Base-by-base conservation (phyloP, 2,797 vertebrate species). In the Anguilla pacifica region DNA sequence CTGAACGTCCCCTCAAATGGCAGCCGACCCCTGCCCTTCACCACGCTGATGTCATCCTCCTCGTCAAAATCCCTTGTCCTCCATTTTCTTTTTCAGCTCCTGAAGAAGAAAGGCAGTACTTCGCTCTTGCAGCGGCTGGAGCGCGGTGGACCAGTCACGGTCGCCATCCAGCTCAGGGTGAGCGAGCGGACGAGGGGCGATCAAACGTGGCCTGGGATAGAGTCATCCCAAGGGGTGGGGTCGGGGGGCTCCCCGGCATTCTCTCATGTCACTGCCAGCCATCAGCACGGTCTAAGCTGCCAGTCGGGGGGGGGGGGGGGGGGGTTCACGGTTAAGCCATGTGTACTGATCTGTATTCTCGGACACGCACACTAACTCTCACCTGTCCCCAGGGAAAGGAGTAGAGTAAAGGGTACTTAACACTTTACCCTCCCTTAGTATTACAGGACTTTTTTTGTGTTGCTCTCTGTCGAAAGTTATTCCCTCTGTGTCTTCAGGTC, bases 91-190 rank as follows among this genome's bases (percentile, higher is more conserved):
- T 74, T 35, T 74, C 35, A 74, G 72, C 72, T 74, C 72, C 31
- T 74, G 72, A 74, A 74, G 72, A 96, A 96, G 94, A 96, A 95
- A 92, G 96, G 95, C 90, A 91, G 94, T 15, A 92, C 94, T 3
- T 91, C 94, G 87, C 95, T 96, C 91, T 94, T 96, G 85, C 95
- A 96, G 89, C 93, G 93, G 81, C 87, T 96, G 86, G 94, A 96
- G 83, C 90, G 94, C 55, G 93, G 95, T 0, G 92, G 93, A 3
- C 95, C 96, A 0, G 86, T 88, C 61, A 96, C 96, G 35, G 87
- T 94, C 35, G 94, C 95, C 6, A 35, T 94, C 72, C 72, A 74
- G 72, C 72, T 74, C 72, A 74, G 72, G 72, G 72, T 74, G 72
- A 74, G 72, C 25, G 10, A 2, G 5, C 6, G 35, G 28, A 17